These are phyloP conservation scores for Antheraea mylitta DNA, from an alignment of 1,140 invertebrate genomes.

Conservation along the genomic window DNA sequence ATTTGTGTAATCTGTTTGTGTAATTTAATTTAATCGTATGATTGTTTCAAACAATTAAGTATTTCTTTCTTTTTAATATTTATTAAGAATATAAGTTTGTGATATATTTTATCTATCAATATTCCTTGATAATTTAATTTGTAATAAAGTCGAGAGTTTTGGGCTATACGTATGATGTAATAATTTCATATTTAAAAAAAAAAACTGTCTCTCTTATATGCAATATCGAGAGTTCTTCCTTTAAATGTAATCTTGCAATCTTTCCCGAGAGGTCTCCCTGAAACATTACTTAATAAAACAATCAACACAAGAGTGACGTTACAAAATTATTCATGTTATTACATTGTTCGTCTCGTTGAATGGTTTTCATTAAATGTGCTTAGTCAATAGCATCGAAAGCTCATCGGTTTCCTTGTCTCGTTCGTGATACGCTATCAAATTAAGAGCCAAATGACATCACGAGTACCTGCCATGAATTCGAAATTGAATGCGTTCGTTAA, in stretches of 20 bases:
- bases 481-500: constrained; percentile 55
- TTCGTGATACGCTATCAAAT: constrained; percentile 40
- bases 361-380: constrained; percentile 14
- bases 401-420: constrained; percentile 26
- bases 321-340: constrained; percentile 8
- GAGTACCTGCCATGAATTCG: constrained; percentile 41
- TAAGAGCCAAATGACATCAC: constrained; percentile 44
- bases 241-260: constrained; percentile 41
- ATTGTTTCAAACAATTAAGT: no score
- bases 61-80: no score
- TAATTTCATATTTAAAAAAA: neutral
- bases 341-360: constrained; percentile 6
- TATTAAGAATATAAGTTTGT: no score
- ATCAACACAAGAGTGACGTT: constrained; percentile 5
- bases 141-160: neutral
- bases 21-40: no score
- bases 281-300: constrained; percentile 11
- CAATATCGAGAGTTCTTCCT: neutral
- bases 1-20: no score
- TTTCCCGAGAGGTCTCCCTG: constrained; percentile 23
- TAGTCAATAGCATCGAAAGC: constrained; percentile 19
- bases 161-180: neutral
- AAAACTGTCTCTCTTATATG: no score
- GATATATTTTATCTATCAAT: no score
- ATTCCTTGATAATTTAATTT: no score